Evolutionary conservation across 2,888 invertebrate genomes (phyloP), one percentile per base, ranked within the genome.

Genomic region (Sesia bembeciformis): DNA sequence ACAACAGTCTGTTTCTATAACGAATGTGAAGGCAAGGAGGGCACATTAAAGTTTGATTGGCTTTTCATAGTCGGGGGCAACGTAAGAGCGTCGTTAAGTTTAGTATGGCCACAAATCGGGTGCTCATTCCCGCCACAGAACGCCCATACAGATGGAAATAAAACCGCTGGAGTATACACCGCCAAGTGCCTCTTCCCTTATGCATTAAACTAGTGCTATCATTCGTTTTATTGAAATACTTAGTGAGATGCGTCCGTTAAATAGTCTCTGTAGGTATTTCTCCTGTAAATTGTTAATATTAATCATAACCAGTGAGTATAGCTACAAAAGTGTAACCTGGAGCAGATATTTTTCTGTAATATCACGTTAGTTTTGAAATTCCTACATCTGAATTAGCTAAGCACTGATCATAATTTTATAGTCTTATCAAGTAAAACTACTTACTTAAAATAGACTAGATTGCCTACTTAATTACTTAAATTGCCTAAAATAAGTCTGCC

Each of bases 1-100:
- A 23, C 23, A 23, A 23, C 23, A 23, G 63, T 68, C 63, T 68
- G 63, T 68, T 67, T 63, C 64, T 68, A 70, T 70, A 69, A 68
- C 72, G 65, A 66, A 68, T 67, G 63, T 5, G 46, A 46, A 69
- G 65, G 69, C 74, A 70, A 76, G 68, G 67, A 70, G 70, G 61
- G 63, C 60, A 59, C 74, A 76, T 81, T 81, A 83, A 81, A 81
- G 67, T 84, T 83, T 84, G 81, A 85, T 84, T 81, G 77, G 72
- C 72, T 80, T 81, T 80, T 84, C 82, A 82, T 81, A 80, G 78
- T 72, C 72, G 65, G 64, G 23, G 67, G 62, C 70, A 68, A 60
- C 69, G 67, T 74, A 72, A 75, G 72, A 70, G 72, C 65, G 68
- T 69, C 74, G 76, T 83, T 78, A 81, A 81, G 68, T 79, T 83